Conservation (phyloP, 1,140 invertebrate genomes). For the Pentalonia nigronervosa region DNA sequence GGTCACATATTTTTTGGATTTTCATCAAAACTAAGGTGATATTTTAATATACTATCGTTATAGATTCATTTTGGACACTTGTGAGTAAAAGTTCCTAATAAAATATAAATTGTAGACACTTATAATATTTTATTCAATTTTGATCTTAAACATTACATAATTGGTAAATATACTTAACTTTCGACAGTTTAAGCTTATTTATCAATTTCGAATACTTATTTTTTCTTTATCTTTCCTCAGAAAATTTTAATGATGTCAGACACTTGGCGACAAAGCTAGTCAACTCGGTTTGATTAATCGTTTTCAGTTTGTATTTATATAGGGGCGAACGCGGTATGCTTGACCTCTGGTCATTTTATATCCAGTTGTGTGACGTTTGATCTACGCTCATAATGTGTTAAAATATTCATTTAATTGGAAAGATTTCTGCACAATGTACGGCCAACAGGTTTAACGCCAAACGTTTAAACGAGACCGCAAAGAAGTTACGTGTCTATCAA, state of each 20-base stretch:
- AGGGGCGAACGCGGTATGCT: not conserved
- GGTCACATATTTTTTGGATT: not conserved
- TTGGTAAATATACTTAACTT: not conserved
- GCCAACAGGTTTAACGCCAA: not conserved
- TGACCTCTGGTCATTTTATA: not conserved
- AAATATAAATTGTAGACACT: not conserved
- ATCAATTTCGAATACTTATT: not conserved
- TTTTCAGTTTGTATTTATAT: conserved; percentile 14
- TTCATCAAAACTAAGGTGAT: not conserved
- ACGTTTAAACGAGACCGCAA: not conserved
- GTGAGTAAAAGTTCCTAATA: not conserved
- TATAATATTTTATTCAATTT: not conserved
- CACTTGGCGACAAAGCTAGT: not conserved
- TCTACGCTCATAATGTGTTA: not conserved
- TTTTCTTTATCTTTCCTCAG: not conserved
- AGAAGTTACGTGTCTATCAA: not conserved
- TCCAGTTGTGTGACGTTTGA: not conserved
- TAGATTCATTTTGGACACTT: no score
- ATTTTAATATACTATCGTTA: no score
- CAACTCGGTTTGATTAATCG: conserved; percentile 24
- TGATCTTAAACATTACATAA: not conserved
- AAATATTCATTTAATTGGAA: not conserved
- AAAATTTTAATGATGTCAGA: not conserved
- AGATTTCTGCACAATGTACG: not conserved
- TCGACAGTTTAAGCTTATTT: not conserved